These are phyloP conservation scores for Hippocampus abdominalis DNA, from an alignment of 2,113 vertebrate genomes.

Conservation along the genomic window DNA sequence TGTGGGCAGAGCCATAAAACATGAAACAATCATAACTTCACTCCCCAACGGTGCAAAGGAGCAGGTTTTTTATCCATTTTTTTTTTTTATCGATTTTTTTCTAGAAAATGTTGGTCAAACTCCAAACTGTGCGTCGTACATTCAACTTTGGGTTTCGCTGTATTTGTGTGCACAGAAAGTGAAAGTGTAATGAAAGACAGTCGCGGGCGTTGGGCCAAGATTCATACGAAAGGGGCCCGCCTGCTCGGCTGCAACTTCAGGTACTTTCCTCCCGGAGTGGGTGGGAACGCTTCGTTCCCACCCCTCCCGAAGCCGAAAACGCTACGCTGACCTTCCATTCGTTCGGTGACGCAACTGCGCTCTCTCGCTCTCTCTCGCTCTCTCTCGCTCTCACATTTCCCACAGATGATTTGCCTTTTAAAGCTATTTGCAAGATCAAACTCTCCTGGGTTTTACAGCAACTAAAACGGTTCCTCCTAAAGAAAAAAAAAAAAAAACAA, in stretches of 20 bases:
- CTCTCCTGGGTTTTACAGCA: slow-evolving; percentile 32
- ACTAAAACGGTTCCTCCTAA: slow-evolving; percentile 6
- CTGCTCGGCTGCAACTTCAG: slow-evolving; percentile 26
- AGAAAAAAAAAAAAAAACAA: not conserved
- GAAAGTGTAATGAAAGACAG: slow-evolving; percentile 45
- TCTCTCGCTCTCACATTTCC: slow-evolving; percentile 44
- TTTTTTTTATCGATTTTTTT: not conserved
- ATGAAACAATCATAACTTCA: not conserved
- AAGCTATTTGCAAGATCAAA: slow-evolving; percentile 17
- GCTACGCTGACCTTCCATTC: slow-evolving; percentile 6
- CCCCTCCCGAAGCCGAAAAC: not conserved
- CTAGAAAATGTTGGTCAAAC: not conserved
- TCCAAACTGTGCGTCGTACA: not conserved
- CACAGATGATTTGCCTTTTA: slow-evolving; percentile 10
- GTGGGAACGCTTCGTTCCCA: not conserved
- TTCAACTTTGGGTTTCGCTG: not conserved
- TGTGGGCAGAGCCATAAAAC: not conserved
- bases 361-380: slow-evolving; percentile 24
- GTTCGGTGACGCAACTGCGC: slow-evolving; percentile 42
- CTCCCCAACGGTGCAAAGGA: not conserved
- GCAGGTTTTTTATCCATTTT: not conserved
- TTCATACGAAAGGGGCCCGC: slow-evolving; percentile 32
- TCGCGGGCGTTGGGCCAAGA: slow-evolving; percentile 27
- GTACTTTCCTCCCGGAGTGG: slow-evolving; percentile 31
- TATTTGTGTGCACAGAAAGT: not conserved